These are phyloP conservation scores for Drosophila pallidifrons DNA, from an alignment of 1,140 invertebrate species.

Conservation along the genomic window DNA sequence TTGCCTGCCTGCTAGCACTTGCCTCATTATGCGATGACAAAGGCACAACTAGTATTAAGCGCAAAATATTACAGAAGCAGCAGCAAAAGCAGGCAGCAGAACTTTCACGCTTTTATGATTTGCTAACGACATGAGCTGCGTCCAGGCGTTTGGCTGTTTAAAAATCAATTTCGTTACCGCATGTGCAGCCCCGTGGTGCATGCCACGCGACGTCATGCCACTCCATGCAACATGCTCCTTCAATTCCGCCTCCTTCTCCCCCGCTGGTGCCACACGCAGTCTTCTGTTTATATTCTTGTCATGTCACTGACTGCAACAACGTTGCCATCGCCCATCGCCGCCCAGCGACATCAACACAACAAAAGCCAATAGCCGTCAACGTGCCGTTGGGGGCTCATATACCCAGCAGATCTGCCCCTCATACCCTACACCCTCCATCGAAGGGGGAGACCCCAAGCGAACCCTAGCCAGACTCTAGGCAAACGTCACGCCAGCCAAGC, in stretches of 20 bases:
- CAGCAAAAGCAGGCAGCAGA: constrained; percentile 24
- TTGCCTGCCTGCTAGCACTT: constrained; percentile 41
- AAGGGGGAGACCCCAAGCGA: background rate
- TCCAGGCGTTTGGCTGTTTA: constrained; percentile 60
- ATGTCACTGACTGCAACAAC: constrained; percentile 52
- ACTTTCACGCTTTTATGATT: constrained; percentile 75
- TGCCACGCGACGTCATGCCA: background rate
- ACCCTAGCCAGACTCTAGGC: constrained; percentile 23
- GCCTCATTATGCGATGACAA: constrained; percentile 79
- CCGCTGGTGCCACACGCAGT: constrained; percentile 15
- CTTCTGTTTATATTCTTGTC: constrained; percentile 75
- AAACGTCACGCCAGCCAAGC: constrained; percentile 12
- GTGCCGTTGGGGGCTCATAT: constrained; percentile 45
- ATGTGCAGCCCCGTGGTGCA: constrained; percentile 38
- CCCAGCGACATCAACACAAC: constrained; percentile 46
- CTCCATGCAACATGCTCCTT: background rate
- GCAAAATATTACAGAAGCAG: constrained; percentile 12
- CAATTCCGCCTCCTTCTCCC: background rate
- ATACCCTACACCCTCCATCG: background rate
- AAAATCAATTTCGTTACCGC: constrained; percentile 76
- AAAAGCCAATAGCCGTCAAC: constrained; percentile 80
- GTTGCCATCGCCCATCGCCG: constrained; percentile 7
- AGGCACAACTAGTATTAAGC: constrained; percentile 68
- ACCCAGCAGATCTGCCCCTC: constrained; percentile 7
- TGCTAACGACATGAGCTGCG: constrained; percentile 74